Evolutionary conservation across 2,888 invertebrate species (phyloP).

Genomic region (Tipula vernalis): DNA sequence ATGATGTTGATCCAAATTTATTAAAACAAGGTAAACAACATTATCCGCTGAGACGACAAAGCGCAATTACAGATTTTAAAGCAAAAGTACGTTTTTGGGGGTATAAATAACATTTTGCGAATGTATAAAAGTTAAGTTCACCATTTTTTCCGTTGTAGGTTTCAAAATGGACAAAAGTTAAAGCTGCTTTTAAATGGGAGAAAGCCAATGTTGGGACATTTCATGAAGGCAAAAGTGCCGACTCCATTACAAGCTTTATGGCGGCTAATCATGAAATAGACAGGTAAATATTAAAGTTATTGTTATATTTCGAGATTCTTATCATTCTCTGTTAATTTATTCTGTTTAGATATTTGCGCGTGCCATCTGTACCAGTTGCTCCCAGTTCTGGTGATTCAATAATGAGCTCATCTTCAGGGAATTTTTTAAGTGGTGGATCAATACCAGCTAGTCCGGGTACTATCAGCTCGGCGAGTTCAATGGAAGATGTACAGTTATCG

Average conservation of each 20-base stretch:
- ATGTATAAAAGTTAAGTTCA: neutral
- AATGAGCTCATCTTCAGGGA: slow-evolving; percentile 35
- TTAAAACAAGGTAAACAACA: slow-evolving; percentile 26
- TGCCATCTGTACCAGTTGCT: slow-evolving; percentile 36
- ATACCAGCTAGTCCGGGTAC: slow-evolving; percentile 49
- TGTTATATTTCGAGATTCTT: too few relatives aligned
- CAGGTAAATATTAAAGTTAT: slow-evolving; percentile 20
- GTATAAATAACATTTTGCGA: neutral
- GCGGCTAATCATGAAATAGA: slow-evolving; percentile 40
- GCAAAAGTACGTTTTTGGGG: neutral
- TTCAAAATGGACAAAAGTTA: slow-evolving; percentile 82
- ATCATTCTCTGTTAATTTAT: neutral
- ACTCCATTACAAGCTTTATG: slow-evolving; percentile 35
- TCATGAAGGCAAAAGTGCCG: slow-evolving; percentile 29
- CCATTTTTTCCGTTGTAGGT: neutral
- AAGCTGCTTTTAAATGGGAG: slow-evolving; percentile 80
- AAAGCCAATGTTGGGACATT: slow-evolving; percentile 46
- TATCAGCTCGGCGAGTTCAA: slow-evolving; percentile 59
- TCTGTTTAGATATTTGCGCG: slow-evolving; percentile 35
- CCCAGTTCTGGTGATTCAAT: slow-evolving; percentile 44
- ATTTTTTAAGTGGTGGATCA: slow-evolving; percentile 39
- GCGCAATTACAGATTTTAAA: slow-evolving; percentile 28
- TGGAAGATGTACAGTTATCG: slow-evolving; percentile 43
- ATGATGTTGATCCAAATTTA: slow-evolving; percentile 40
- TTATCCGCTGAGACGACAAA: slow-evolving; percentile 26